Conservation (phyloP, 2,797 vertebrate genomes). For the Centroberyx gerrardi region DNA sequence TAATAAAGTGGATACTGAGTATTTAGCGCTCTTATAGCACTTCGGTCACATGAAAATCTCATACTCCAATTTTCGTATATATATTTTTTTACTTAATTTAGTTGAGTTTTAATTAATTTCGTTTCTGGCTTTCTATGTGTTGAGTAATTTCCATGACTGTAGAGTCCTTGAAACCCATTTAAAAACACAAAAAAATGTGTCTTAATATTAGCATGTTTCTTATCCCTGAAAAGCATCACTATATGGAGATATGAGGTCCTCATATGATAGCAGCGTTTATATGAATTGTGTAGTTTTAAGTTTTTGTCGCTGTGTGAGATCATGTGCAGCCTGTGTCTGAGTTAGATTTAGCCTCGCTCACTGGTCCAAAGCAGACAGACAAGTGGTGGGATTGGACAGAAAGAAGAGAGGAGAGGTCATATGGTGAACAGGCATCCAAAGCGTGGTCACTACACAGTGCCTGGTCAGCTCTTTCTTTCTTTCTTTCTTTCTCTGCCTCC, state of each 20-base stretch:
- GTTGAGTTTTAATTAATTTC: background rate
- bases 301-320: constrained; percentile 22
- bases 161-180: too few species aligned
- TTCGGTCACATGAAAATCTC: too few species aligned
- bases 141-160: too few species aligned
- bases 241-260: background rate
- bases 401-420: constrained; percentile 37
- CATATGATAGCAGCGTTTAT: background rate
- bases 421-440: constrained; percentile 47
- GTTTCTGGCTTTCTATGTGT: background rate
- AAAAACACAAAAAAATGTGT: too few species aligned
- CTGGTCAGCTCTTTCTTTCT: constrained; percentile 60
- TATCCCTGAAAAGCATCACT: too few species aligned
- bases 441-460: constrained; percentile 54
- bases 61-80: too few species aligned
- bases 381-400: constrained; percentile 28
- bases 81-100: too few species aligned
- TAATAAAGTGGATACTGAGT: background rate
- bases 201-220: too few species aligned
- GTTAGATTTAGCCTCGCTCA: constrained; percentile 20
- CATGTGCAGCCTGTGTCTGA: constrained; percentile 23
- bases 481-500: constrained; percentile 49
- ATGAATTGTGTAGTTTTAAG: constrained; percentile 10
- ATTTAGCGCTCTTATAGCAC: background rate
- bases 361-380: constrained; percentile 30